Conservation (phyloP, 2,797 vertebrate genomes). For the Sphenopsis melanotis region DNA sequence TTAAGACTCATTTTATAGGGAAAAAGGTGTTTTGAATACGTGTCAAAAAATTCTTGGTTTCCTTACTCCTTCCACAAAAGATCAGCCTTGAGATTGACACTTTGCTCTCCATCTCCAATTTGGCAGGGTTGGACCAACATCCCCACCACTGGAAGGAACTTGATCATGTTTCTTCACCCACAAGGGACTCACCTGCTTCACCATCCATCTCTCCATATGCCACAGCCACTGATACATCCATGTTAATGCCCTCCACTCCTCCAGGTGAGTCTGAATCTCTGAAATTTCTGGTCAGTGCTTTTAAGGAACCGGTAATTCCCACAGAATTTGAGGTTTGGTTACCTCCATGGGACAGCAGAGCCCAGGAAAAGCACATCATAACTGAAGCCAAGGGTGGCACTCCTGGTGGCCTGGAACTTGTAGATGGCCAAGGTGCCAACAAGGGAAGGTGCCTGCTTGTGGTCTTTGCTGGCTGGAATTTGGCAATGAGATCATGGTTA, state of each 20-base stretch:
- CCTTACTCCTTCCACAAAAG: accelerated
- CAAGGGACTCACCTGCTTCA: background rate
- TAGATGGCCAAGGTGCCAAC: accelerated
- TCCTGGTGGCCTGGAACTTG: accelerated
- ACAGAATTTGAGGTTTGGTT: background rate
- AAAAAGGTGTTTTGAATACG: accelerated
- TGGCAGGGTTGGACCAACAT: background rate
- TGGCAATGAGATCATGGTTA: accelerated
- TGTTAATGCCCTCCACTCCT: accelerated
- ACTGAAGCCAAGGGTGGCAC: accelerated
- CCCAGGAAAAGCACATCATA: accelerated
- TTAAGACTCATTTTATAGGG: background rate
- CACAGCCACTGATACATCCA: accelerated
- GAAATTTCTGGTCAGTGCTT: background rate
- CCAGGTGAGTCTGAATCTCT: background rate
- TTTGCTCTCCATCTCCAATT: accelerated
- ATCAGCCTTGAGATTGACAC: background rate
- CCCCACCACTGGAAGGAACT: accelerated
- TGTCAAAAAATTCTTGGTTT: background rate
- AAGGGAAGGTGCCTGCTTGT: accelerated
- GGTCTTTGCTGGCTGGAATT: accelerated
- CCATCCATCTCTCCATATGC: background rate
- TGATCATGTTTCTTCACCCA: accelerated
- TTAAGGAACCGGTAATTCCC: background rate
- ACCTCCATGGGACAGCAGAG: background rate